phyloP scores from a whole-genome alignment of 2,797 vertebrate genomes.

The Mormyrops boulengeri region DNA sequence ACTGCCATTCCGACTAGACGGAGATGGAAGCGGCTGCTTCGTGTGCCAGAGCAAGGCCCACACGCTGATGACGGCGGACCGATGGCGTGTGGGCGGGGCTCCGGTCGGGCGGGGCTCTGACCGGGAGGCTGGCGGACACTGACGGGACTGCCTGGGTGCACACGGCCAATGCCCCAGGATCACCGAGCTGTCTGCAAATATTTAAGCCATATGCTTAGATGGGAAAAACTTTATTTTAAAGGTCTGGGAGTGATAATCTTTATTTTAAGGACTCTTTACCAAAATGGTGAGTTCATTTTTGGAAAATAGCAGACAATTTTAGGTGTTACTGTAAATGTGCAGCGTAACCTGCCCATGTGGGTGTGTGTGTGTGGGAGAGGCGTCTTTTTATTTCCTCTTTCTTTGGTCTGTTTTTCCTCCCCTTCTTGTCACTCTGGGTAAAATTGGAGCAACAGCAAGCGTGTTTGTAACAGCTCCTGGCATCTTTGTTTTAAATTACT shows the following conservation, averaged over 20 bases:
- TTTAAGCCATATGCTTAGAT: constrained; percentile 72
- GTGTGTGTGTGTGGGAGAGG: constrained; percentile 25
- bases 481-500: constrained; percentile 49
- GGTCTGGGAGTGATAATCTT: constrained; percentile 36
- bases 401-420: background rate
- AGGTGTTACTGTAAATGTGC: constrained; percentile 70
- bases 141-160: constrained; percentile 35
- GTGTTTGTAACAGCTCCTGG: constrained; percentile 47
- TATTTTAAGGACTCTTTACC: constrained; percentile 40
- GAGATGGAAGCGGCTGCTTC: background rate
- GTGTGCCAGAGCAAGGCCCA: constrained; percentile 15
- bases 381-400: constrained; percentile 3
- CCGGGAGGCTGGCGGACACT: background rate
- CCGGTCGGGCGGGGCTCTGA: constrained; percentile 15
- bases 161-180: constrained; percentile 30
- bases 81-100: constrained; percentile 27
- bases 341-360: constrained; percentile 71
- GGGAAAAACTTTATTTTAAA: constrained; percentile 13
- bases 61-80: constrained; percentile 27
- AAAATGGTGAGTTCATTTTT: constrained; percentile 50
- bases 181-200: constrained; percentile 52
- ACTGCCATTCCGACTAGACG: constrained; percentile 5
- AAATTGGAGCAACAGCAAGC: constrained; percentile 46
- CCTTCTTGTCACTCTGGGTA: constrained; percentile 44
- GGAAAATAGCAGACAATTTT: constrained; percentile 54